These are phyloP conservation scores for Dromococcyx pavoninus DNA, from an alignment of 2,797 vertebrate species.

Conservation along the genomic window DNA sequence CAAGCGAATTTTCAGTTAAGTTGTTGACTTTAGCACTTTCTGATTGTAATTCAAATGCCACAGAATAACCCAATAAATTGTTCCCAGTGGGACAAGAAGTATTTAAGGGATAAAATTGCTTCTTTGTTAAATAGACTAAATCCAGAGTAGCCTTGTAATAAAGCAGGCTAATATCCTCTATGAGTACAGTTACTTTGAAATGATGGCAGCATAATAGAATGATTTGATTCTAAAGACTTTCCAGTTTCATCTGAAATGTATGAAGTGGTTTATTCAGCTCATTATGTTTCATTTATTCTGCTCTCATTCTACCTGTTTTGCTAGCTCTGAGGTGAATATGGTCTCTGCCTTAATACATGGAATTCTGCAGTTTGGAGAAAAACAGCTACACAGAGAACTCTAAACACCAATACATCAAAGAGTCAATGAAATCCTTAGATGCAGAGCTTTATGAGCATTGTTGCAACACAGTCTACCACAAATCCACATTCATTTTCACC, in stretches of 20 bases:
- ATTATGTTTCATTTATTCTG: background rate
- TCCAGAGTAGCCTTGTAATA: background rate
- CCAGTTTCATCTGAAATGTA: background rate
- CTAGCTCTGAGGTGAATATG: background rate
- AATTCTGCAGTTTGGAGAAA: background rate
- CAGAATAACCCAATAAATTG: background rate
- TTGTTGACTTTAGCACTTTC: background rate
- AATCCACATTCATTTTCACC: background rate
- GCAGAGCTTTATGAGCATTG: background rate
- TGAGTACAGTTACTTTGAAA: background rate
- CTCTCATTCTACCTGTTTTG: background rate
- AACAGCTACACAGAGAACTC: background rate
- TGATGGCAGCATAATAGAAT: background rate
- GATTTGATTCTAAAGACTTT: background rate
- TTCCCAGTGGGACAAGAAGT: background rate
- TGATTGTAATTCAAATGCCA: background rate
- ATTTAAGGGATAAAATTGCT: background rate
- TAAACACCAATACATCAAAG: background rate
- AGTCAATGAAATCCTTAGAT: background rate
- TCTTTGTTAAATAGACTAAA: background rate
- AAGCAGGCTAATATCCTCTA: background rate
- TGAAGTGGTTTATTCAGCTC: background rate
- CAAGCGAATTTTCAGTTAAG: background rate
- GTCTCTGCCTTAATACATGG: background rate
- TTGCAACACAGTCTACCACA: background rate